Evolutionary conservation across 2,797 vertebrate species (phyloP), one percentile per base, ranked within the genome.

Genomic region (Coendou prehensilis): DNA sequence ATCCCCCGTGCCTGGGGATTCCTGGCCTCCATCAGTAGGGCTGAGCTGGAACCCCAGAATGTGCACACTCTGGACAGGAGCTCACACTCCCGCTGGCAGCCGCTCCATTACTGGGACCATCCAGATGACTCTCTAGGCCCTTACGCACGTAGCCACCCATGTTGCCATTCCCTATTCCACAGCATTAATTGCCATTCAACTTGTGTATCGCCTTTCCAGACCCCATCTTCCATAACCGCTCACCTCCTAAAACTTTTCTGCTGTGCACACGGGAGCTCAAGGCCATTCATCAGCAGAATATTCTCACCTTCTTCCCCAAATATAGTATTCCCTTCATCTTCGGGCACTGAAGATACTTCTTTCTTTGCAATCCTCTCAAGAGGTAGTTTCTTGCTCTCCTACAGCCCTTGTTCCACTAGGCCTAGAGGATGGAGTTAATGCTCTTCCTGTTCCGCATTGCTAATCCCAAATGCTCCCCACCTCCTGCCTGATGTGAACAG

Each of bases 281-380:
- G 56, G 56, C 30, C 75, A 75, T 33, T 56, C 78, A 33, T 50
- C 69, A 82, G 26, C 3, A 76, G 81, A 61, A 23, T 47, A 20
- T n/a, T 63, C 69, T 87, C 8, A 47, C 14, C 10, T 17, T 69
- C 57, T 79, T 61, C 37, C 26, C 15, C 20, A 37, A 57, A 67
- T 45, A 22, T 17, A n/a, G 30, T n/a, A 3, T 92, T 73, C 33
- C 57, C 84, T 87, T 94, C 33, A 69, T 50, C n/a, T 59, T 73
- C 54, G 26, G 75, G 28, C 45, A 94, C 76, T 79, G 14, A 64
- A 23, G 33, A 71, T 76, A 37, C 54, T 64, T 69, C 67, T 89
- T 89, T 92, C 76, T 89, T 89, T 94, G 59, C 75, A 89, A 2
- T 92, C 33, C 61, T 85, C 80, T 95, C 54, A 56, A 33, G 22